Conservation (phyloP, 2,888 invertebrate genomes). For the Philhelius pedissequus region DNA sequence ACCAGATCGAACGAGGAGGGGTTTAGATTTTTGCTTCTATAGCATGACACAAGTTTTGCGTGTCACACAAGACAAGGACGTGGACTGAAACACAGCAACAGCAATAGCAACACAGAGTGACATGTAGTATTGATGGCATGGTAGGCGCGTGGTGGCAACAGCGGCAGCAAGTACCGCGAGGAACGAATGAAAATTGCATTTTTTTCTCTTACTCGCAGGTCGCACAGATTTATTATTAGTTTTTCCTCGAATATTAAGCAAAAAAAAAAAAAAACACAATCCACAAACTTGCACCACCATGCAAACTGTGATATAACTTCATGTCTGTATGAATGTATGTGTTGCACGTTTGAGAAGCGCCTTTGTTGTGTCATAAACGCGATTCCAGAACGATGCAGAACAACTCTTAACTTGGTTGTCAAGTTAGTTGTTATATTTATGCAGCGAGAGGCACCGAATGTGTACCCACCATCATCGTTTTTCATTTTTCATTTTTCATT, state of each 20-base stretch:
- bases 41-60: conserved; percentile 52
- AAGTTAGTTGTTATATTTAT: conserved; percentile 37
- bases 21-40: not conserved
- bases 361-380: conserved; percentile 20
- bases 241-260: conserved; percentile 24
- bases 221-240: conserved; percentile 51
- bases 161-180: conserved; percentile 22
- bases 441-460: not conserved
- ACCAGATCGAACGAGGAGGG: not conserved
- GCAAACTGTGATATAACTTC: not conserved
- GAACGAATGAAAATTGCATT: conserved; percentile 63
- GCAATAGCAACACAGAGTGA: conserved; percentile 2
- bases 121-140: conserved; percentile 4
- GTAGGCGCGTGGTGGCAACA: not conserved
- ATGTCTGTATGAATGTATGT: not conserved
- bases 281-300: not conserved
- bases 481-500: conserved; percentile 63
- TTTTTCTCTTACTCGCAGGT: conserved; percentile 29
- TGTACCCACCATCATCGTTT: conserved; percentile 29
- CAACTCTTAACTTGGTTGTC: conserved; percentile 36
- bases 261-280: too few species aligned
- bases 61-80: conserved; percentile 43
- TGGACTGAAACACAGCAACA: conserved; percentile 17
- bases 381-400: conserved; percentile 4
- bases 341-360: conserved; percentile 34